Percentiles rank a stretch among this genome's conserved stretches.
Evolutionary conservation across 1,140 invertebrate genomes (phyloP).

Genomic region (Meloidogyne hapla): DNA sequence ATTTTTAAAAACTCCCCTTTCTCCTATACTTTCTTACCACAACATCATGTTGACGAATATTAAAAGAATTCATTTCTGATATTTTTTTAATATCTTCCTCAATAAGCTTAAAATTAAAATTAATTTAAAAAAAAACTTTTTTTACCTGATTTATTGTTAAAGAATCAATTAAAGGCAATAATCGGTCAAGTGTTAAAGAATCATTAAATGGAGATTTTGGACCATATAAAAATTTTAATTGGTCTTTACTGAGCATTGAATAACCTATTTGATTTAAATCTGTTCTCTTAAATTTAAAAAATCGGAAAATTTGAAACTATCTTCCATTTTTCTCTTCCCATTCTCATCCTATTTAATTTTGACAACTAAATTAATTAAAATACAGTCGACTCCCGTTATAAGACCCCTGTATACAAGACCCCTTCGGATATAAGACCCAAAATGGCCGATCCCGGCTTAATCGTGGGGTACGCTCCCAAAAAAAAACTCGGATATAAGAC

Average conservation of each 20-base stretch:
- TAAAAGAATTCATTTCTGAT: constrained; percentile 40
- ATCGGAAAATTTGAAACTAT: not conserved
- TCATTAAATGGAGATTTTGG: constrained; percentile 49
- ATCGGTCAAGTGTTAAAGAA: constrained; percentile 33
- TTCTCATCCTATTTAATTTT: too few species aligned
- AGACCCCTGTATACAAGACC: too few species aligned
- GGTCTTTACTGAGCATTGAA: constrained; percentile 25
- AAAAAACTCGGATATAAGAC: too few species aligned
- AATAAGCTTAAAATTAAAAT: constrained; percentile 4
- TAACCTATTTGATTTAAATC: constrained; percentile 51
- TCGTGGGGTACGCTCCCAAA: too few species aligned
- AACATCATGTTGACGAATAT: constrained; percentile 44
- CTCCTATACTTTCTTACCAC: constrained; percentile 25
- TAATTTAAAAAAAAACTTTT: not conserved
- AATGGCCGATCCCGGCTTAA: too few species aligned
- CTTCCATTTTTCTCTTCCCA: too few species aligned
- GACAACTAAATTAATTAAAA: too few species aligned
- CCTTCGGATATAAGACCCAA: too few species aligned
- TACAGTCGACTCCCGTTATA: too few species aligned
- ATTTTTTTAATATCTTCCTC: constrained; percentile 40
- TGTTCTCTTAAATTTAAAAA: constrained; percentile 27
- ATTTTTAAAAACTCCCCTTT: too few species aligned
- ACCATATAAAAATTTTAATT: constrained; percentile 44
- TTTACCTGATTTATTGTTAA: not conserved
- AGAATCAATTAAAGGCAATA: constrained; percentile 20